Conservation (phyloP, 1,140 invertebrate genomes). For the Fopius arisanus region DNA sequence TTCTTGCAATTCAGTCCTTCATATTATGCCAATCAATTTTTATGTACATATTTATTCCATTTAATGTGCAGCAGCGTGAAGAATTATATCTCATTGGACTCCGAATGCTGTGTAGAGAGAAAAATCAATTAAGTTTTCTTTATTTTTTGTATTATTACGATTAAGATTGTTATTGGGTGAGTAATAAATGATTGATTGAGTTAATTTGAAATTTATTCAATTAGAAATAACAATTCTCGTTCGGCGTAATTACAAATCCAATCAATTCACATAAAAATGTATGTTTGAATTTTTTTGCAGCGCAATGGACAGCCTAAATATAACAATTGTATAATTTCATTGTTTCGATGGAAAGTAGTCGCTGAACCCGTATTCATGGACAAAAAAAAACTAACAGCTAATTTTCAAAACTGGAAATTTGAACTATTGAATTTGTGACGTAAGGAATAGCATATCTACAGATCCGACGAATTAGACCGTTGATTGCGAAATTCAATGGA, state of each 20-base stretch:
- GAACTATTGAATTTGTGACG: not conserved
- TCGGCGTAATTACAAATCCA: conserved; percentile 44
- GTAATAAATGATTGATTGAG: not conserved
- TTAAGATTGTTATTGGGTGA: conserved; percentile 2
- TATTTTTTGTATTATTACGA: not conserved
- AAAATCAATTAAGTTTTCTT: not conserved
- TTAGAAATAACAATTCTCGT: conserved; percentile 51
- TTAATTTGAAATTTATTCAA: conserved; percentile 44
- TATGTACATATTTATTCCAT: no score
- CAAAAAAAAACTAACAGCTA: conserved; percentile 19
- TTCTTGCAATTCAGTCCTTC: not conserved
- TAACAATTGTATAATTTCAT: conserved; percentile 41
- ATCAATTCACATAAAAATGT: conserved; percentile 37
- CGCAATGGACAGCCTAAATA: conserved; percentile 36
- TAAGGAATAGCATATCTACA: not conserved
- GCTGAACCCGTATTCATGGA: conserved; percentile 7
- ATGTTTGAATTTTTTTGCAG: conserved; percentile 32
- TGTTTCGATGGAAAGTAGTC: conserved; percentile 34
- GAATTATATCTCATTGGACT: not conserved
- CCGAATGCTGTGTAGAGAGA: not conserved
- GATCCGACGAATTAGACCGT: not conserved
- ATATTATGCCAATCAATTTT: no score
- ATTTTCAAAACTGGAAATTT: not conserved
- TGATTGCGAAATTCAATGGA: not conserved
- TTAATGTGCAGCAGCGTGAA: no score